These are phyloP conservation scores for Sicus ferrugineus DNA, from an alignment of 2,888 invertebrate species.

Conservation along the genomic window DNA sequence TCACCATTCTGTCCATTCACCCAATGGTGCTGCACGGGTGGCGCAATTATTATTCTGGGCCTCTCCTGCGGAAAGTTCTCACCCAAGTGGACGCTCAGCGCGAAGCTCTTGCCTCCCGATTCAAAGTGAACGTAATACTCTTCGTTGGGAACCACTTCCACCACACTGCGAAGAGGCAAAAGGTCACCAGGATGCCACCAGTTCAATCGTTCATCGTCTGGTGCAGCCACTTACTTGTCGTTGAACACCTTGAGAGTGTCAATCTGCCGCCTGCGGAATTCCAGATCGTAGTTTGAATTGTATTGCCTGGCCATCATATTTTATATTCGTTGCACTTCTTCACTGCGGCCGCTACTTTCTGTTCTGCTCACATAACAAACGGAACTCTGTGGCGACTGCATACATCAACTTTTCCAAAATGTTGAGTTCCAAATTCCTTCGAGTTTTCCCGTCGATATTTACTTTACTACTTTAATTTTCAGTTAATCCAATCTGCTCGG, in stretches of 20 bases:
- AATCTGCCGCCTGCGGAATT: slow-evolving; percentile 74
- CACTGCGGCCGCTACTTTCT: not conserved
- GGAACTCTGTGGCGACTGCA: not conserved
- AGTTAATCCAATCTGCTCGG: no score
- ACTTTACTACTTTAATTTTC: not conserved
- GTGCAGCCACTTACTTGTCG: slow-evolving; percentile 71
- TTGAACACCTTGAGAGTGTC: slow-evolving; percentile 85
- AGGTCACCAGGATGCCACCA: not conserved
- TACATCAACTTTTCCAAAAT: not conserved
- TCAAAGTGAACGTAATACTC: slow-evolving; percentile 78
- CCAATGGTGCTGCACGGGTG: slow-evolving; percentile 77
- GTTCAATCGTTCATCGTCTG: not conserved
- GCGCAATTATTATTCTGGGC: slow-evolving; percentile 74
- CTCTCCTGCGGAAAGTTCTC: slow-evolving; percentile 80
- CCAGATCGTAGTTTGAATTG: slow-evolving; percentile 32
- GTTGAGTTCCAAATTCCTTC: no score
- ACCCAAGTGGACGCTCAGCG: slow-evolving; percentile 72
- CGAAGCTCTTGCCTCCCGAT: slow-evolving; percentile 72
- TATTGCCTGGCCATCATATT: slow-evolving; percentile 42
- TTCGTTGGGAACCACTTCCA: slow-evolving; percentile 74
- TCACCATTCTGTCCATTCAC: slow-evolving; percentile 73
- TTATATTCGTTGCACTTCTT: not conserved
- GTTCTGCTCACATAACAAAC: slow-evolving; percentile 30
- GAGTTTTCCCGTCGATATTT: not conserved
- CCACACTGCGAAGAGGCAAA: slow-evolving; percentile 67